These are phyloP conservation scores for Cercopithecus hamlyni DNA, from an alignment of 2,797 vertebrate genomes.

Conservation along the genomic window DNA sequence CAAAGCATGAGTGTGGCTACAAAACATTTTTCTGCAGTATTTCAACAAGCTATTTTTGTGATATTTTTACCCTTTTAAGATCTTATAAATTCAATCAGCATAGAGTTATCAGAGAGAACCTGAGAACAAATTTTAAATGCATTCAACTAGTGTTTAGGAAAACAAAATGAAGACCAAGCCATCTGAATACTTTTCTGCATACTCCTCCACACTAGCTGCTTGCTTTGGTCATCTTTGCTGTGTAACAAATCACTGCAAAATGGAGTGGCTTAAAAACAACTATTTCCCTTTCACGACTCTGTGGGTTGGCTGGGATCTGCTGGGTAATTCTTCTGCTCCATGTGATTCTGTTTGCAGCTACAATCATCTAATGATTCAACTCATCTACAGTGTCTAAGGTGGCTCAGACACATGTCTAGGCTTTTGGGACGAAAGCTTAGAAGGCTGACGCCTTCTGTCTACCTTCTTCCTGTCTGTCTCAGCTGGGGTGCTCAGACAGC, in stretches of 20 bases:
- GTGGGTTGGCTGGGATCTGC: not conserved
- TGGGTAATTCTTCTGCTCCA: not conserved
- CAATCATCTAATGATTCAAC: not conserved
- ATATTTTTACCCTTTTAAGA: not conserved
- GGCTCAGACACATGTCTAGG: not conserved
- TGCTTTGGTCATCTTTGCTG: not conserved
- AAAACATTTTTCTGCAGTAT: not conserved
- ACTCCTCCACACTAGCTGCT: not conserved
- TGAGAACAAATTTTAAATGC: not conserved
- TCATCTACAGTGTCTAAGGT: not conserved
- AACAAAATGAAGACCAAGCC: not conserved
- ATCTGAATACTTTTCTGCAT: not conserved
- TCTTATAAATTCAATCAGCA: not conserved
- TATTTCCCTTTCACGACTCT: not conserved
- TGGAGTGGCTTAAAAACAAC: not conserved
- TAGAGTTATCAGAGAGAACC: not conserved
- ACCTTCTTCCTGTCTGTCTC: not conserved
- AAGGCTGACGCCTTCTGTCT: not conserved
- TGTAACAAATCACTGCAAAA: not conserved
- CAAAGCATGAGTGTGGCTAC: not conserved
- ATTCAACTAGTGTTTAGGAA: not conserved
- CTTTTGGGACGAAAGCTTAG: not conserved
- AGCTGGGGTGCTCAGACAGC: not conserved
- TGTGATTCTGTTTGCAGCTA: not conserved
- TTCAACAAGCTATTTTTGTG: constrained; percentile 3